Base-by-base conservation (phyloP, 2,888 invertebrate genomes). In the Mellilla xanthometata region DNA sequence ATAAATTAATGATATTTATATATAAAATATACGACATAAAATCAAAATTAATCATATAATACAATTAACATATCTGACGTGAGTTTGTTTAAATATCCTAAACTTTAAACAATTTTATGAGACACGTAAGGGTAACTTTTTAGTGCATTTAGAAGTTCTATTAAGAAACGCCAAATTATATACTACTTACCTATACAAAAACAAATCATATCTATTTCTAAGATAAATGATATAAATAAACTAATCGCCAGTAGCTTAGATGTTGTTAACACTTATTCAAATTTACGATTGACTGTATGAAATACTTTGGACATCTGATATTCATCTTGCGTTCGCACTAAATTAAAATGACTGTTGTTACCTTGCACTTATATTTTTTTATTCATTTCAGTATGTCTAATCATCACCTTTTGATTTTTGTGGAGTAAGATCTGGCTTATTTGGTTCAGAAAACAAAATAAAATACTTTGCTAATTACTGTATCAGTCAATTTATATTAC, bases 401-500 rank as follows among this genome's bases (percentile, higher is more conserved):
- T n/a, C n/a, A n/a, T n/a, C n/a, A n/a, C n/a, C n/a, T n/a, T n/a
- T n/a, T n/a, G n/a, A n/a, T n/a, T n/a, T n/a, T n/a, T n/a, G n/a
- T n/a, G n/a, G 19, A 32, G 40, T 40, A 2, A 40, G 24, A 40
- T 32, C 32, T 40, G 40, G n/a, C 15, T 26, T 4, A 3, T 19
- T 19, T 19, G 3, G 15, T 19, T 1, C 4, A 5, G 3, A 5
- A 6, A 8, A 9, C 5, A 12, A 35, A 10, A 15, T 10, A 10
- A 27, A 13, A 7, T 28, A 12, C n/a, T 8, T 24, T 7, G 8
- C 8, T 24, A 19, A 5, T 12, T 26, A 11, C 12, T 35, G 24
- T 39, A 22, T 15, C 24, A 10, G 32, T 40, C 32, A 66, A 69
- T 71, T 72, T 52, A 52, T 40, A n/a, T n/a, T n/a, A 49, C 60